phyloP scores from a whole-genome alignment of 2,113 vertebrate genomes.

The Pachypanchax playfairii region DNA sequence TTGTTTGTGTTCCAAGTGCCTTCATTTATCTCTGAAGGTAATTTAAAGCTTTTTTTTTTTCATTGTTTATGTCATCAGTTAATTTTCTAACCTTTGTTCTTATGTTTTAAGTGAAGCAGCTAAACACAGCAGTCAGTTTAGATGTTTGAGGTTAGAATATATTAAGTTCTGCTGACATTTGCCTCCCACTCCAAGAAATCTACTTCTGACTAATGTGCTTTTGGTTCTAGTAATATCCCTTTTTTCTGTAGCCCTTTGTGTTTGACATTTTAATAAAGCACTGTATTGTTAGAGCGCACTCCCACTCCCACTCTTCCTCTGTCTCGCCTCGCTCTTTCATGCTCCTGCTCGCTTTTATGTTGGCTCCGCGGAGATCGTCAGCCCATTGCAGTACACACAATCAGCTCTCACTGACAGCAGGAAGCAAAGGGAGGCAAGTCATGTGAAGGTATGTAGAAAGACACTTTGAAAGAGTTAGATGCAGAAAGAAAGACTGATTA shows the following conservation, averaged over 20 bases:
- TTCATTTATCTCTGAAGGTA: not conserved
- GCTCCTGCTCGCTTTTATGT: conserved; percentile 59
- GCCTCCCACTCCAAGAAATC: conserved; percentile 57
- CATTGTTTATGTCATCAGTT: not conserved
- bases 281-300: conserved; percentile 63
- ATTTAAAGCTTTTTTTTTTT: not conserved
- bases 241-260: conserved; percentile 61
- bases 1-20: too few species aligned
- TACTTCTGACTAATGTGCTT: conserved; percentile 63
- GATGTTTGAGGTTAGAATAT: conserved; percentile 54
- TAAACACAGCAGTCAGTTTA: conserved; percentile 15
- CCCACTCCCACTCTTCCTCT: conserved; percentile 65
- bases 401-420: conserved; percentile 45
- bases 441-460: conserved; percentile 5
- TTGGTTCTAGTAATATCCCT: conserved; percentile 62
- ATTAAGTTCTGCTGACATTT: conserved; percentile 53
- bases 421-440: conserved; percentile 18
- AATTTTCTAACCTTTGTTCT: conserved; percentile 8
- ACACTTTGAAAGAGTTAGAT: conserved; percentile 3
- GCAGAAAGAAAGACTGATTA: conserved; percentile 19
- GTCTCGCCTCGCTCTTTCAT: conserved; percentile 43
- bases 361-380: conserved; percentile 55
- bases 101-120: conserved; percentile 6
- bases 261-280: conserved; percentile 73
- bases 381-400: conserved; percentile 55